These are phyloP conservation scores for Phyto melanocephala DNA, from an alignment of 2,888 invertebrate genomes.

Conservation along the genomic window DNA sequence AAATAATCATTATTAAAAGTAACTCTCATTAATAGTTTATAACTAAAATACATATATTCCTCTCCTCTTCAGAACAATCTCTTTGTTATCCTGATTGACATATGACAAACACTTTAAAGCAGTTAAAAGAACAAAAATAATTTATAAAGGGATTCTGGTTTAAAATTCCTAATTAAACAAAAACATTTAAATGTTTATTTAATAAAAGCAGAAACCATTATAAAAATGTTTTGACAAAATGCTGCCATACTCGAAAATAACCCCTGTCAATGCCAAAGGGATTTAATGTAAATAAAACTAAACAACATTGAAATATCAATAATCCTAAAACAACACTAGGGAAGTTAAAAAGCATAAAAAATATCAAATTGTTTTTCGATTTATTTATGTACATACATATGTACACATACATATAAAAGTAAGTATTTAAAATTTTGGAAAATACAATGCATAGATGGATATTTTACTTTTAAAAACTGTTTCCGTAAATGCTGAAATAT, in stretches of 20 bases:
- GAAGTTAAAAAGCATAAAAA: neutral
- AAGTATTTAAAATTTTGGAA: too few species aligned
- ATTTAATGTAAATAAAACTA: slow-evolving; percentile 10
- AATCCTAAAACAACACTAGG: slow-evolving; percentile 59
- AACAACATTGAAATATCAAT: slow-evolving; percentile 26
- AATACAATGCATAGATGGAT: too few species aligned
- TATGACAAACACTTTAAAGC: slow-evolving; percentile 40
- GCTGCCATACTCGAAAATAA: neutral
- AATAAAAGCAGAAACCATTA: neutral
- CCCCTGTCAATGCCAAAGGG: slow-evolving; percentile 16
- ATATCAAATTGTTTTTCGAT: too few species aligned
- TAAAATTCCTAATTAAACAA: slow-evolving; percentile 22
- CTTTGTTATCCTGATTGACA: slow-evolving; percentile 46
- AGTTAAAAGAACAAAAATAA: neutral
- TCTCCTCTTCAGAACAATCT: too few species aligned
- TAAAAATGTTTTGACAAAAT: slow-evolving; percentile 35
- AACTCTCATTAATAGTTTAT: too few species aligned
- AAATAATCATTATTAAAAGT: too few species aligned
- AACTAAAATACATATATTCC: too few species aligned
- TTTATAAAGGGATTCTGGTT: neutral
- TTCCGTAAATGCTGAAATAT: too few species aligned
- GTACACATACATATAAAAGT: too few species aligned
- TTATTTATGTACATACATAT: too few species aligned
- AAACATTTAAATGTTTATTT: slow-evolving; percentile 42
- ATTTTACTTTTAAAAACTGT: too few species aligned